Evolutionary conservation across 2,888 invertebrate genomes (phyloP), one percentile per base, ranked within the genome.

Genomic region (Cryptophagus acutangulus): DNA sequence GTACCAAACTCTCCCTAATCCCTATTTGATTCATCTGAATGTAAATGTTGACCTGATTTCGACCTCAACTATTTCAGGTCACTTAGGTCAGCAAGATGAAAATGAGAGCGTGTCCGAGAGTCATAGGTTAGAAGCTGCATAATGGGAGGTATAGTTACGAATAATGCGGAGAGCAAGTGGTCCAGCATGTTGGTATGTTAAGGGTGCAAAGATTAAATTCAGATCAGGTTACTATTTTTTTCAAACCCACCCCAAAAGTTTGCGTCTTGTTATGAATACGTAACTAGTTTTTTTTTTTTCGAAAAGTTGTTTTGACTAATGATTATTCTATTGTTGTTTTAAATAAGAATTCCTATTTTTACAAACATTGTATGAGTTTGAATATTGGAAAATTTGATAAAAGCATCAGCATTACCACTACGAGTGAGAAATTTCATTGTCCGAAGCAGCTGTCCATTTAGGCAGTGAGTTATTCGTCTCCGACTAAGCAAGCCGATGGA

Each of bases 391-490:
- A n/a, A n/a, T n/a, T 25, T 37, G 37, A 37, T 37, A 37, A 25
- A 37, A 36, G 33, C 35, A 35, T 13, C 34, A n/a, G n/a, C n/a
- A n/a, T n/a, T n/a, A n/a, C n/a, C n/a, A 18, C 20, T 41, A 26
- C 41, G 41, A 55, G 62, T 65, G 65, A 57, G 65, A 65, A 61
- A 54, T 57, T 54, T 52, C 49, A 59, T 61, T 61, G 63, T 65
- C 63, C 62, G 46, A 58, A 62, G 52, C 65, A 65, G 58, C 63
- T 65, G 65, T 56, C 55, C 51, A 48, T 43, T 38, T 28, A 33
- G 15, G 31, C 25, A 30, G 41, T 31, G 26, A 33, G 33, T 34
- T 39, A 39, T 39, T 39, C 16, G 12, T 31, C 14, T 31, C 16
- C 16, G 6, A 15, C 31, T n/a, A n/a, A n/a, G n/a, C 31, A 31